A percentile compares a stretch with the other conserved stretches of the same genome.
phyloP scores from a whole-genome alignment of 2,888 invertebrate genomes.

The Pristionchus mayeri region DNA sequence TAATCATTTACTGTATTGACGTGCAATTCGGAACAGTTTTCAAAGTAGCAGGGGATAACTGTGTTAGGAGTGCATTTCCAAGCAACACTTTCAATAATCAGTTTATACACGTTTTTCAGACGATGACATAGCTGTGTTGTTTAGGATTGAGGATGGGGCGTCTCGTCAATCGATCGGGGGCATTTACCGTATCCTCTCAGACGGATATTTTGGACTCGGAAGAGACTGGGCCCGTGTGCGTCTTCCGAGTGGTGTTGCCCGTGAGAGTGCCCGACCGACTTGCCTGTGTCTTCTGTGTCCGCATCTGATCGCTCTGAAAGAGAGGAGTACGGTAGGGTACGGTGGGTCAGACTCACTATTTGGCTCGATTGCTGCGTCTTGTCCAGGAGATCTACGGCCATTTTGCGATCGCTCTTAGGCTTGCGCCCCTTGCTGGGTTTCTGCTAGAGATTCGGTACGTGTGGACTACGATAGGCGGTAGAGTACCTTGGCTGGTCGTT shows the following conservation, averaged over 20 bases:
- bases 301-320: neutral
- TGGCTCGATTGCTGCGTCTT: neutral
- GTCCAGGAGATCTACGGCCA: constrained; percentile 3
- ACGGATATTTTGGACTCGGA: constrained; percentile 34
- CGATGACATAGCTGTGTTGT: neutral
- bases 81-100: constrained; percentile 8
- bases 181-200: neutral
- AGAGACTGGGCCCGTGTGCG: neutral
- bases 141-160: neutral
- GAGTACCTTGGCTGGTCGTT: neutral
- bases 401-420: neutral
- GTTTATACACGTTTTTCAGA: constrained; percentile 5
- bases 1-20: neutral
- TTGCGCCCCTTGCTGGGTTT: constrained; percentile 22
- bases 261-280: neutral
- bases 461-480: neutral
- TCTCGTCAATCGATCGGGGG: too few relatives aligned
- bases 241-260: neutral
- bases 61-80: too few relatives aligned
- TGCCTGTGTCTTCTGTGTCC: neutral
- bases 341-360: neutral
- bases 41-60: too few relatives aligned
- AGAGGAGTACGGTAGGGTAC: neutral
- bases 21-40: neutral
- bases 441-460: constrained; percentile 19